These are phyloP conservation scores for Dryoscopus gambensis DNA, from an alignment of 2,113 vertebrate genomes.

Conservation along the genomic window DNA sequence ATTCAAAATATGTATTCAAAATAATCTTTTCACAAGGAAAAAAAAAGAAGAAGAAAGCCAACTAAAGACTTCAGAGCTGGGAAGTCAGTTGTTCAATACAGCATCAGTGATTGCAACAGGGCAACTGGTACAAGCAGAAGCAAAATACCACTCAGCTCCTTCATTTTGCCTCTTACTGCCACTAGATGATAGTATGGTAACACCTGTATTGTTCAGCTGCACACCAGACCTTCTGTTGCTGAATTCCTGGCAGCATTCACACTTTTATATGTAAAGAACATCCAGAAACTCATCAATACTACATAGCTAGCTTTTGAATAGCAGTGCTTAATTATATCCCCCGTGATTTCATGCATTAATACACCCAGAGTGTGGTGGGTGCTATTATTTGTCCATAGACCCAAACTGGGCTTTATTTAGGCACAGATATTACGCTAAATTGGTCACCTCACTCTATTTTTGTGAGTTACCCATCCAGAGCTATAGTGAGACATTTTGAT, in stretches of 20 bases:
- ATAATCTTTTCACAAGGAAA: background rate
- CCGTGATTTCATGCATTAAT: background rate
- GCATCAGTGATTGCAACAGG: background rate
- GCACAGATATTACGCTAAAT: background rate
- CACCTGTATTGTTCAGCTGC: background rate
- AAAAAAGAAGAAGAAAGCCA: background rate
- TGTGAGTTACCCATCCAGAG: background rate
- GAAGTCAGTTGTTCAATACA: background rate
- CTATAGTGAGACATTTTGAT: background rate
- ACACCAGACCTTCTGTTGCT: background rate
- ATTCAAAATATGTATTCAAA: too few species aligned
- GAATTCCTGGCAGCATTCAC: background rate
- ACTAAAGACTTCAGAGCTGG: background rate
- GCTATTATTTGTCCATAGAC: background rate
- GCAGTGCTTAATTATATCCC: background rate
- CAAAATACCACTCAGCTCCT: background rate
- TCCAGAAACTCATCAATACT: background rate
- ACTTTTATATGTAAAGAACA: background rate
- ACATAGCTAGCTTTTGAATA: background rate
- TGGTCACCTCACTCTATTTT: background rate
- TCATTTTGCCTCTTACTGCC: background rate
- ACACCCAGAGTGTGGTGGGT: background rate
- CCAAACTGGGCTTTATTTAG: background rate
- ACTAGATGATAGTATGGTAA: constrained; percentile 51
- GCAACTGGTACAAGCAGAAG: background rate